Evolutionary conservation across 2,113 vertebrate genomes (phyloP).

Genomic region (Plecotus auritus): DNA sequence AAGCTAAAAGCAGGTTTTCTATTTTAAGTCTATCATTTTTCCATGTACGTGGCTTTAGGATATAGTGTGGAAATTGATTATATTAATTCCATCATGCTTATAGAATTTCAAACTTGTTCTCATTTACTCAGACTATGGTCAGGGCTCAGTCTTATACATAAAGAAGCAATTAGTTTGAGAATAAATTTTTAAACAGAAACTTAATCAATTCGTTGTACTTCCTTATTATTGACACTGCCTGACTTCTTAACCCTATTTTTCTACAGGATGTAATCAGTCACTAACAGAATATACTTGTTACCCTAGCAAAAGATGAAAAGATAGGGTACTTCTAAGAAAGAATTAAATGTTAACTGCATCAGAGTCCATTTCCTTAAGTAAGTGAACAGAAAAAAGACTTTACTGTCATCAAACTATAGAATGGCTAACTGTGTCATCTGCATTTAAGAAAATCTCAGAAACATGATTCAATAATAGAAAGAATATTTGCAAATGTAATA

Average conservation of each 20-base stretch:
- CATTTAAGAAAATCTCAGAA: background rate
- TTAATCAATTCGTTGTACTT: slow-evolving; percentile 39
- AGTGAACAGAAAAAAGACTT: background rate
- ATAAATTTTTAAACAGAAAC: slow-evolving; percentile 21
- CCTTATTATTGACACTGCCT: background rate
- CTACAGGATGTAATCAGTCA: background rate
- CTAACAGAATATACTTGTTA: background rate
- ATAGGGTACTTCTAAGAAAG: background rate
- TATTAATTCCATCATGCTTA: slow-evolving; percentile 36
- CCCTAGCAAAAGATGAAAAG: background rate
- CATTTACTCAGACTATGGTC: background rate
- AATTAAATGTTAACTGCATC: background rate
- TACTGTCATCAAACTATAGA: background rate
- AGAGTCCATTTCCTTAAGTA: background rate
- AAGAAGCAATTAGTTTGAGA: slow-evolving; percentile 45
- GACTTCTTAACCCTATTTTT: background rate
- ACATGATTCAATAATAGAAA: background rate
- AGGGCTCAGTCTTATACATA: background rate
- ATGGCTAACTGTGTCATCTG: background rate
- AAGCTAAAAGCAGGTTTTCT: background rate
- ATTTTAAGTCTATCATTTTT: slow-evolving; percentile 1
- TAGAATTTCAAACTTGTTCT: slow-evolving; percentile 34
- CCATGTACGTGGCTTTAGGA: background rate
- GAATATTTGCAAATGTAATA: slow-evolving; percentile 17
- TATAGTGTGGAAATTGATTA: slow-evolving; percentile 49